Conservation (phyloP, 2,888 invertebrate species). For the Protophormia terraenovae region DNA sequence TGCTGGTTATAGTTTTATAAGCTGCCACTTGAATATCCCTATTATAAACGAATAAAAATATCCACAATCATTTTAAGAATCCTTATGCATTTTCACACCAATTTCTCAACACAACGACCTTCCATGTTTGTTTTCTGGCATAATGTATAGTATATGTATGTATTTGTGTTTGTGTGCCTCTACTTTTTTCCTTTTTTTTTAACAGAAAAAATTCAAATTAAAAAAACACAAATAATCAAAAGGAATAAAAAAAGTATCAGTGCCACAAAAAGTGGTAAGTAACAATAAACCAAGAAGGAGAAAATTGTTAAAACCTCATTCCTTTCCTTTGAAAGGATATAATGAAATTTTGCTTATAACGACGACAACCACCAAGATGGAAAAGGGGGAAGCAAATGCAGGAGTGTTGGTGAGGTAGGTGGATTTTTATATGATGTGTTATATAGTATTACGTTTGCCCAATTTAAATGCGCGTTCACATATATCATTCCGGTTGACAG, state of each 20-base stretch:
- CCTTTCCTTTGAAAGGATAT: slow-evolving; percentile 36
- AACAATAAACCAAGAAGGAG: slow-evolving; percentile 62
- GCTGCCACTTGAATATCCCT: background rate
- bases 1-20: too few species aligned
- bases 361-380: slow-evolving; percentile 16
- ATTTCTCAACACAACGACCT: slow-evolving; percentile 77
- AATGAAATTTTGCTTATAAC: slow-evolving; percentile 61
- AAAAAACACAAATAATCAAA: slow-evolving; percentile 30
- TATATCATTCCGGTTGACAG: slow-evolving; percentile 87
- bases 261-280: slow-evolving; percentile 60
- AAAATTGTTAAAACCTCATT: slow-evolving; percentile 64
- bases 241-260: slow-evolving; percentile 23
- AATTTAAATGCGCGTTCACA: slow-evolving; percentile 82
- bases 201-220: slow-evolving; percentile 10
- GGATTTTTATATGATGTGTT: slow-evolving; percentile 66
- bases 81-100: slow-evolving; percentile 79
- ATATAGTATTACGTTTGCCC: slow-evolving; percentile 75
- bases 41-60: slow-evolving; percentile 7
- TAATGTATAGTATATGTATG: too few species aligned
- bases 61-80: slow-evolving; percentile 51
- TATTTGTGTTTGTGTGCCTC: slow-evolving; percentile 30
- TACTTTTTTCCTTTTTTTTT: background rate
- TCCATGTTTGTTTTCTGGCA: slow-evolving; percentile 62
- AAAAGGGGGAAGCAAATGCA: background rate
- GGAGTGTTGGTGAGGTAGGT: slow-evolving; percentile 24